Percentiles rank a stretch among this genome's conserved stretches.
Conservation (phyloP, 2,113 vertebrate species). For the Circaetus gallicus region DNA sequence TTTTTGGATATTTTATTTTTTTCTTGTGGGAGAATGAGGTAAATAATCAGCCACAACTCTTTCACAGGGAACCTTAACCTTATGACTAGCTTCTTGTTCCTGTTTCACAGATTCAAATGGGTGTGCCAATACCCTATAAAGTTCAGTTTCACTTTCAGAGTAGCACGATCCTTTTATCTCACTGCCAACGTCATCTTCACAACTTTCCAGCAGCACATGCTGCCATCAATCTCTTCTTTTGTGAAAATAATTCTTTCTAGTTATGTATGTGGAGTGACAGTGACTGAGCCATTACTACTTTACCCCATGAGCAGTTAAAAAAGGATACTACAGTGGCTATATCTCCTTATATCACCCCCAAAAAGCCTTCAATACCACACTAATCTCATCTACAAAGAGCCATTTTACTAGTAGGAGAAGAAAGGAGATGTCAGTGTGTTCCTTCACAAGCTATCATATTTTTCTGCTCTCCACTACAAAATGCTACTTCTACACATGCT, state of each 20-base stretch:
- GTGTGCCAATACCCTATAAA: background rate
- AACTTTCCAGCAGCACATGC: background rate
- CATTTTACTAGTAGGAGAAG: background rate
- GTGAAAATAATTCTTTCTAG: background rate
- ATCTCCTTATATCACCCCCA: background rate
- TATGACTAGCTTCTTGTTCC: background rate
- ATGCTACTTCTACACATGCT: background rate
- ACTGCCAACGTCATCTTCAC: background rate
- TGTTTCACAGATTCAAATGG: background rate
- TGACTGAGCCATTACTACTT: background rate
- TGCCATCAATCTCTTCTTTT: background rate
- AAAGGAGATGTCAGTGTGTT: background rate
- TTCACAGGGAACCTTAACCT: background rate
- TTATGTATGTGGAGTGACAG: background rate
- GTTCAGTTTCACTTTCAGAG: background rate
- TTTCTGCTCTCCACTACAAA: background rate
- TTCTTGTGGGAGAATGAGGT: background rate
- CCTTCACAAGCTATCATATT: background rate
- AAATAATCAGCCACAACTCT: background rate
- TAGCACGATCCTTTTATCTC: background rate
- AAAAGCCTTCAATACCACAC: background rate
- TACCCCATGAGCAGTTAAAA: background rate
- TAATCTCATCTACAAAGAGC: background rate
- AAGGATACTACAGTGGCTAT: background rate
- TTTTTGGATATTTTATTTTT: background rate